Evolutionary conservation across 2,797 vertebrate genomes (phyloP).

Genomic region (Pantherophis vulpinus): DNA sequence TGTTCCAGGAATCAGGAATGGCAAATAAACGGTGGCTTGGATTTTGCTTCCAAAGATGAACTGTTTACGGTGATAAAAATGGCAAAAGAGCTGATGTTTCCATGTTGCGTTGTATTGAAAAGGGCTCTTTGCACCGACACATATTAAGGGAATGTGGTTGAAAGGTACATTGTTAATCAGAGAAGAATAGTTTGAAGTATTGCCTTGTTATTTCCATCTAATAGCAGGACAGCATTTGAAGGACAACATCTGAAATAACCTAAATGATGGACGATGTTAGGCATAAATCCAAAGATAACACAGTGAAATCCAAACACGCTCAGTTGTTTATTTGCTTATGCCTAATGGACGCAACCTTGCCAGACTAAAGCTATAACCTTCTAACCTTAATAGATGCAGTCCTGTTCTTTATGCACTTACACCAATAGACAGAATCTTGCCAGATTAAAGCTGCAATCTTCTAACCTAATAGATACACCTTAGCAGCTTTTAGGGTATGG

Average conservation of each 20-base stretch:
- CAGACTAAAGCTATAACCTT: no score
- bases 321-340: not conserved
- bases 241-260: not conserved
- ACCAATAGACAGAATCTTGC: no score
- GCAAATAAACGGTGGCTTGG: not conserved
- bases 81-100: not conserved
- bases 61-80: not conserved
- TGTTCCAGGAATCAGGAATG: not conserved
- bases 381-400: no score
- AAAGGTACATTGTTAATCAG: not conserved
- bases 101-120: not conserved
- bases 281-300: not conserved
- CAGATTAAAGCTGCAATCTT: no score
- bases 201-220: not conserved
- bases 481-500: no score
- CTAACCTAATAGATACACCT: no score
- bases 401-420: no score
- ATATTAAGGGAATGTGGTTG: not conserved
- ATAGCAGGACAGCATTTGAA: not conserved
- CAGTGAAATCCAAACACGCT: not conserved
- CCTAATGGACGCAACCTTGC: not conserved
- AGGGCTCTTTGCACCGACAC: no score
- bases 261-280: not conserved
- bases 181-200: not conserved
- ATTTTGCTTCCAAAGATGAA: not conserved